Evolutionary conservation across 2,113 vertebrate genomes (phyloP).

Genomic region (Chroicocephalus ridibundus): DNA sequence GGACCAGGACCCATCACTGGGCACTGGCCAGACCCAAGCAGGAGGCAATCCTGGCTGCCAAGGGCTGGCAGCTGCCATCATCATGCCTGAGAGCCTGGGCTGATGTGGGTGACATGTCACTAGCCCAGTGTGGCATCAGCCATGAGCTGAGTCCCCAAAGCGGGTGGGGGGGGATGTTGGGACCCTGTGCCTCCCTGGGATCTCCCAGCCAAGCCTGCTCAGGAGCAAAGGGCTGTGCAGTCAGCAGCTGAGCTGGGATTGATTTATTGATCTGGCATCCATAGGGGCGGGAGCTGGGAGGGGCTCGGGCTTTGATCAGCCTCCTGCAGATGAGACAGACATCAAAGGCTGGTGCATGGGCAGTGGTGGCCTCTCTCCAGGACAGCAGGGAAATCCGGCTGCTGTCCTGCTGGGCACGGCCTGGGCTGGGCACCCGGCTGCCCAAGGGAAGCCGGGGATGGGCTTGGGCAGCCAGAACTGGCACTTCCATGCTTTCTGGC

Average conservation of each 20-base stretch:
- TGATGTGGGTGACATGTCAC: not conserved
- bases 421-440: not conserved
- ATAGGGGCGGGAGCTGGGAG: not conserved
- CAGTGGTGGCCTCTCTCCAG: not conserved
- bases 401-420: not conserved
- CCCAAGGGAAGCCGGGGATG: not conserved
- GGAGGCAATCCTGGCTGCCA: not conserved
- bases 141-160: not conserved
- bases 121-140: not conserved
- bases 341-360: not conserved
- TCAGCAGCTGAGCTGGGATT: not conserved
- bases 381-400: rapidly evolving
- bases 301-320: not conserved
- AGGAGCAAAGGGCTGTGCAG: not conserved
- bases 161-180: not conserved
- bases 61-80: not conserved
- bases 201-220: not conserved
- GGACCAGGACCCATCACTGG: not conserved
- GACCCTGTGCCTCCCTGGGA: not conserved
- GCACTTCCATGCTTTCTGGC: not conserved
- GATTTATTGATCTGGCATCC: conserved; percentile 32
- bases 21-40: not conserved
- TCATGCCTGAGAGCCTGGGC: not conserved
- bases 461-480: not conserved
- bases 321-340: not conserved